phyloP scores from a whole-genome alignment of 2,888 invertebrate species.

The Minunthozetes semirufus region DNA sequence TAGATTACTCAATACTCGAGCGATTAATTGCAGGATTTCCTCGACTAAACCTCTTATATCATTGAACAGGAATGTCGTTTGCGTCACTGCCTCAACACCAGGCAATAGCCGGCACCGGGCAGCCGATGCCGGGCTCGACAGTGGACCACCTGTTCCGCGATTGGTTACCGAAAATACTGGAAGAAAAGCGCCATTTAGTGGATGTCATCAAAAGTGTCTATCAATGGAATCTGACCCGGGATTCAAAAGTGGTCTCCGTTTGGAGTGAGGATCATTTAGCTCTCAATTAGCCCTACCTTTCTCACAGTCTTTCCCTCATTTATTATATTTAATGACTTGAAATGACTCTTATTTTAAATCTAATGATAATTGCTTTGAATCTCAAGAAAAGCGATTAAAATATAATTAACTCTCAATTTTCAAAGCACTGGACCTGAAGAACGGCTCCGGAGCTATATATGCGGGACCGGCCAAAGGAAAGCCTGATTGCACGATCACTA shows the following conservation, averaged over 20 bases:
- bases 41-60: too few relatives aligned
- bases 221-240: slow-evolving; percentile 72
- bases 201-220: slow-evolving; percentile 76
- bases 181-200: slow-evolving; percentile 54
- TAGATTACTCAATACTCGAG: neutral
- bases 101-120: neutral
- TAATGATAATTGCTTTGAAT: too few relatives aligned
- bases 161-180: slow-evolving; percentile 26
- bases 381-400: neutral
- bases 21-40: too few relatives aligned
- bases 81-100: neutral
- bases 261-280: slow-evolving; percentile 64
- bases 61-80: neutral
- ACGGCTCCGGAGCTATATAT: slow-evolving; percentile 59
- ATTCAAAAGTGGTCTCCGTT: slow-evolving; percentile 67
- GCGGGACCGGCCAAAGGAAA: slow-evolving; percentile 68
- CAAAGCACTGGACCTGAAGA: slow-evolving; percentile 69
- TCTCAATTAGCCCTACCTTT: too few relatives aligned
- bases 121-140: neutral
- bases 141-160: slow-evolving; percentile 31
- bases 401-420: too few relatives aligned
- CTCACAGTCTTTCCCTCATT: too few relatives aligned
- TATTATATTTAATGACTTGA: too few relatives aligned
- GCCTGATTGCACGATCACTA: slow-evolving; percentile 74
- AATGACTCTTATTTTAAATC: too few relatives aligned